phyloP scores from a whole-genome alignment of 2,797 vertebrate species.

The Pygocentrus nattereri region DNA sequence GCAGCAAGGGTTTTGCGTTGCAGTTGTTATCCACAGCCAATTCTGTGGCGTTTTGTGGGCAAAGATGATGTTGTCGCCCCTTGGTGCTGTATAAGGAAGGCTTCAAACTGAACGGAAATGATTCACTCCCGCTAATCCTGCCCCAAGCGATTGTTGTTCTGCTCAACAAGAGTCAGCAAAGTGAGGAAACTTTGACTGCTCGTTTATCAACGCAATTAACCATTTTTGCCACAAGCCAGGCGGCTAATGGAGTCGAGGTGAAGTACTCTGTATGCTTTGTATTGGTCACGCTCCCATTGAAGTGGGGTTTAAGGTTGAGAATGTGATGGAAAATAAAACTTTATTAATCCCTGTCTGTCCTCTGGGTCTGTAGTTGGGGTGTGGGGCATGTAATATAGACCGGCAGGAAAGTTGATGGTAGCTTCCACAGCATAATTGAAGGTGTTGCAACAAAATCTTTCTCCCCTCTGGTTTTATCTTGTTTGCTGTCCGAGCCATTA shows the following conservation, averaged over 20 bases:
- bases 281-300: slow-evolving; percentile 47
- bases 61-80: slow-evolving; percentile 16
- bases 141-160: slow-evolving; percentile 32
- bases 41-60: slow-evolving; percentile 14
- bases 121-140: slow-evolving; percentile 44
- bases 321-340: slow-evolving; percentile 53
- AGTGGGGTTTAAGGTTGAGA: slow-evolving; percentile 40
- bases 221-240: slow-evolving; percentile 19
- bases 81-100: slow-evolving; percentile 32
- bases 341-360: slow-evolving; percentile 56
- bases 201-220: slow-evolving; percentile 32
- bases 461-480: slow-evolving; percentile 22
- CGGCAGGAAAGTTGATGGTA: slow-evolving; percentile 31
- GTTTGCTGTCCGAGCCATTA: slow-evolving; percentile 58
- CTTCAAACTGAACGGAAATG: slow-evolving; percentile 38
- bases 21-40: not conserved
- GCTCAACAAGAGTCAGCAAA: slow-evolving; percentile 28
- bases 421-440: slow-evolving; percentile 63
- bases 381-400: slow-evolving; percentile 61
- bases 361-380: slow-evolving; percentile 48
- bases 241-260: slow-evolving; percentile 40
- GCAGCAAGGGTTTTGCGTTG: not conserved
- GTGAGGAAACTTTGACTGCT: slow-evolving; percentile 42
- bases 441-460: slow-evolving; percentile 57
- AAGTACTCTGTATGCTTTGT: slow-evolving; percentile 35